Evolutionary conservation across 2,888 invertebrate genomes (phyloP), one percentile per base, ranked within the genome.

Genomic region (Miltochrista miniata): DNA sequence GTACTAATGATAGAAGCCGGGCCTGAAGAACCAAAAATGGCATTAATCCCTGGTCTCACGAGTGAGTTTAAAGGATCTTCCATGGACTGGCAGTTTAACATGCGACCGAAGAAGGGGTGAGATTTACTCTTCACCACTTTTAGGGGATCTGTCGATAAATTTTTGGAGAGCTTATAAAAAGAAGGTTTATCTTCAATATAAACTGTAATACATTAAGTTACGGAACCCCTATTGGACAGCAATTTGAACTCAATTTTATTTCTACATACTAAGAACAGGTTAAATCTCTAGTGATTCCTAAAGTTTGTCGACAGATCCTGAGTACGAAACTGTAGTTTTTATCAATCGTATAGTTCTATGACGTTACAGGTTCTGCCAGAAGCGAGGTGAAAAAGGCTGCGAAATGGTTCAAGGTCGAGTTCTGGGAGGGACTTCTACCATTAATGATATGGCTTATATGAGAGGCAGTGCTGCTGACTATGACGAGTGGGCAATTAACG

Each of bases 361-460:
- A 65, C 57, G 54, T 81, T 85, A 59, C 72, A 90, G 90, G 59
- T 90, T 91, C 65, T 91, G 90, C 60, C 85, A 85, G 63, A 83
- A 85, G 64, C 85, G 83, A 12, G 62, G 44, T 14, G 68, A 76
- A 0, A 67, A 49, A 40, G 90, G 90, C 13, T 91, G 90, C 53
- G 90, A 90, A 62, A 75, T 90, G 9, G 84, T 90, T 12, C 88
- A 87, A 62, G 90, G 91, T 9, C 72, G 85, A 48, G 87, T 88
- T 9, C 74, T 91, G 3, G 91, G 91, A 54, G 91, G 91, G 8
- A 86, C 84, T 7, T 89, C 90, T 0, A 61, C 84, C 14, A 90
- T 91, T 48, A 91, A 91, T 52, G 87, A 90, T 45, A 85, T 91
- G 86, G 89, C 88, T 5, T 91, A 91, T 64, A 85, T 90, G 71